Evolutionary conservation across 2,113 vertebrate species (phyloP), one percentile per base, ranked within the genome.

Genomic region (Tragelaphus imberbis): DNA sequence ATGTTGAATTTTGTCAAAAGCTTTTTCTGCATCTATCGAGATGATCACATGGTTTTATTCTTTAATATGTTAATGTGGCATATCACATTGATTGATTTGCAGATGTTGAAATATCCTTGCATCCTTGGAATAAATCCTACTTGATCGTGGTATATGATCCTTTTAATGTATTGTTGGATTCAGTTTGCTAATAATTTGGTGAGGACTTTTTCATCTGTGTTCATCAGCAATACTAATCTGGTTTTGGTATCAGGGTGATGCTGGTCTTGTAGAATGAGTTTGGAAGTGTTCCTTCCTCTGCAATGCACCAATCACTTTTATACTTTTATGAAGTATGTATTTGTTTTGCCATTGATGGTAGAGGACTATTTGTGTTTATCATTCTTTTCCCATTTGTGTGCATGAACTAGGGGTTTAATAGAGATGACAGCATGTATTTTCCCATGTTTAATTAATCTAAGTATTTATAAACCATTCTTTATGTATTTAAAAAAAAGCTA

Each of bases 401-500:
- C 97, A 88, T 97, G 97, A 97, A 77, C 95, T 98, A 97, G 84
- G 90, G 75, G 85, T 96, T 95, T 98, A 98, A 97, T 90, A 98
- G 90, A 98, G 91, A 87, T 90, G 84, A 97, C 94, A 98, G 94
- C 96, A 98, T 98, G 97, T 92, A n/a, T 96, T 98, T 98, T 97
- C 98, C 94, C 75, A 98, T 96, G 98, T 92, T 97, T 97, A 94
- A 97, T 95, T 68, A 98, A 97, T 84, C 96, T 98, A 97, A 98
- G 88, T 97, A 97, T 97, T 97, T 97, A 97, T 95, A 98, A 95
- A 82, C 89, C 93, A 94, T 84, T 98, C 98, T 97, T 98, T 97
- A 96, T 96, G 80, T 98, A 97, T 91, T 98, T 98, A 88, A 98
- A 97, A 98, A 98, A 98, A 98, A 98, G 96, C 96, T 98, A 92